Evolutionary conservation across 2,888 invertebrate genomes (phyloP).

Genomic region (Troilus luridus): DNA sequence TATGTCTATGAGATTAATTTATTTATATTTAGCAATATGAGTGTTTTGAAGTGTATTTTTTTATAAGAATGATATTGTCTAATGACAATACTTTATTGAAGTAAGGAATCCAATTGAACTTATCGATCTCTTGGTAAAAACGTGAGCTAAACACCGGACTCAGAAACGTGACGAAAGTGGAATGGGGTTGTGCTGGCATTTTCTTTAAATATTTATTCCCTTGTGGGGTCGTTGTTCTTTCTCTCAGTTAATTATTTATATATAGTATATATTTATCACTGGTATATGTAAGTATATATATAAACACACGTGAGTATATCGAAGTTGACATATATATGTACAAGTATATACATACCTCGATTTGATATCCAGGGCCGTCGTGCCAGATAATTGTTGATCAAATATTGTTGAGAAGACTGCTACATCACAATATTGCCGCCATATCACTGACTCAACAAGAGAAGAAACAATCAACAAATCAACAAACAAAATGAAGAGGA

Average conservation of each 20-base stretch:
- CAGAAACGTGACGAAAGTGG: not conserved
- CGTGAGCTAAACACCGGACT: constrained; percentile 11
- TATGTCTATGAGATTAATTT: not conserved
- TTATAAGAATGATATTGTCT: too few species aligned
- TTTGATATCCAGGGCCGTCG: constrained; percentile 4
- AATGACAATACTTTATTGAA: not conserved
- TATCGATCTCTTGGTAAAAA: constrained; percentile 6
- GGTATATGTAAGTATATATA: not conserved
- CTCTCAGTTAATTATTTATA: not conserved
- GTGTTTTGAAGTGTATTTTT: too few species aligned
- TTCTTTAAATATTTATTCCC: not conserved
- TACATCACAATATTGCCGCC: not conserved
- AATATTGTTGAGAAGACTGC: not conserved
- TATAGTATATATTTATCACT: not conserved
- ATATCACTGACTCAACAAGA: not conserved
- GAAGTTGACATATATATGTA: not conserved
- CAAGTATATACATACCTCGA: not conserved
- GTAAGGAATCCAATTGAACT: not conserved
- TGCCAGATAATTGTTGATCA: not conserved
- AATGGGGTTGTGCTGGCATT: not conserved
- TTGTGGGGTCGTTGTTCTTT: not conserved
- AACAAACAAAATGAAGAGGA: not conserved
- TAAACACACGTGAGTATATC: not conserved
- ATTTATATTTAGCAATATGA: too few species aligned
- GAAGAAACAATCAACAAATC: not conserved